These are phyloP conservation scores for Nyctibius bracteatus DNA, from an alignment of 2,113 vertebrate species.

Conservation along the genomic window DNA sequence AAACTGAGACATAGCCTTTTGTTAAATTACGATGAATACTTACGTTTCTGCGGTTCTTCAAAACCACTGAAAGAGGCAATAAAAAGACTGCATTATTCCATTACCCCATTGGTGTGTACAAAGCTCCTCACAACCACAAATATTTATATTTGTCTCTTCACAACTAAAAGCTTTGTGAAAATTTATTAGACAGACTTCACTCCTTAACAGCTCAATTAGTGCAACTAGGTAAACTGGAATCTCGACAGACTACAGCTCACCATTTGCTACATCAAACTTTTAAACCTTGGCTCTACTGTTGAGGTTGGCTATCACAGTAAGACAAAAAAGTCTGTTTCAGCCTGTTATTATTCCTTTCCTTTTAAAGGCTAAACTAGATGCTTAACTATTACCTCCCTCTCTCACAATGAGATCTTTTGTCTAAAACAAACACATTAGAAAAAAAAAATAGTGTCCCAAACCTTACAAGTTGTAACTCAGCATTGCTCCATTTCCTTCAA, in stretches of 20 bases:
- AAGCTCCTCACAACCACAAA: background rate
- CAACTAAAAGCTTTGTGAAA: background rate
- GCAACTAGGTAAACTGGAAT: background rate
- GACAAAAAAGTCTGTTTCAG: background rate
- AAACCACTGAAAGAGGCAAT: background rate
- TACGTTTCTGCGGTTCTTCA: background rate
- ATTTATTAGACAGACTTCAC: background rate
- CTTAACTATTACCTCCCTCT: background rate
- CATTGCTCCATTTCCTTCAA: background rate
- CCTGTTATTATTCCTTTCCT: background rate
- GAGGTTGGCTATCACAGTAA: background rate
- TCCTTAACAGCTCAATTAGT: background rate
- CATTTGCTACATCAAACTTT: background rate
- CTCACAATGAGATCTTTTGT: background rate
- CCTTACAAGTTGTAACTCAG: background rate
- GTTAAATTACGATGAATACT: background rate
- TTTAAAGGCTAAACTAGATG: background rate
- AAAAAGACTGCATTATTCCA: background rate
- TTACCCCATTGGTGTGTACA: background rate
- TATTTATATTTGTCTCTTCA: background rate
- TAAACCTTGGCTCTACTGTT: background rate
- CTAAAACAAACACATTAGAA: background rate
- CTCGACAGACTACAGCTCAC: background rate
- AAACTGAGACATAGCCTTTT: background rate
- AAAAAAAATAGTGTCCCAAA: background rate